Conservation (phyloP, 2,888 invertebrate genomes). For the Campaea margaritaria region DNA sequence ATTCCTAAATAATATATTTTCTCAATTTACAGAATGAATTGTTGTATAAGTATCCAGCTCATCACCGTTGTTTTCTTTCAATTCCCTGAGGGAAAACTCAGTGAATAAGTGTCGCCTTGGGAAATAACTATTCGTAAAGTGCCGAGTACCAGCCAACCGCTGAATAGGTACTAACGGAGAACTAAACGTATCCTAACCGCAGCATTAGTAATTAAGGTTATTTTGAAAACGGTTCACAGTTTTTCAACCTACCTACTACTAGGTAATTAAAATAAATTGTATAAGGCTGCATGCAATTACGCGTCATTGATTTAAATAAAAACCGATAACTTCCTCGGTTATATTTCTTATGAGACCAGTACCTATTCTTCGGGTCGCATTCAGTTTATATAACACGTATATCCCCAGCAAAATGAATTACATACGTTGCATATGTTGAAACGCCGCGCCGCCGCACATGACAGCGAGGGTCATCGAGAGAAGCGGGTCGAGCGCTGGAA, state of each 20-base stretch:
- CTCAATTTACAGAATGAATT: background rate
- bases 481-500: slow-evolving; percentile 62
- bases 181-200: slow-evolving; percentile 13
- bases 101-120: slow-evolving; percentile 14
- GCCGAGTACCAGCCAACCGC: background rate
- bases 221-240: background rate
- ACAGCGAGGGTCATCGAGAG: slow-evolving; percentile 48
- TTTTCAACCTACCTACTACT: background rate
- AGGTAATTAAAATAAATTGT: too few relatives aligned
- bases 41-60: background rate
- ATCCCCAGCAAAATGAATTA: slow-evolving; percentile 22
- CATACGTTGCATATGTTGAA: slow-evolving; percentile 36
- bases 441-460: slow-evolving; percentile 26
- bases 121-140: slow-evolving; percentile 25
- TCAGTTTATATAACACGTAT: slow-evolving; percentile 25
- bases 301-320: slow-evolving; percentile 3
- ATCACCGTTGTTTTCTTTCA: background rate
- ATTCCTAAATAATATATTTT: too few relatives aligned
- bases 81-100: slow-evolving; percentile 28
- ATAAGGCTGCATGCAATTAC: too few relatives aligned
- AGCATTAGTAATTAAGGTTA: slow-evolving; percentile 9
- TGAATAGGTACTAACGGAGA: slow-evolving; percentile 6
- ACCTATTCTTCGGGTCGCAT: slow-evolving; percentile 4
- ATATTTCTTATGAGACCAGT: background rate
- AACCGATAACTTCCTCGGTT: background rate